Conservation (phyloP, 2,113 vertebrate species). For the Acanthisitta chloris region DNA sequence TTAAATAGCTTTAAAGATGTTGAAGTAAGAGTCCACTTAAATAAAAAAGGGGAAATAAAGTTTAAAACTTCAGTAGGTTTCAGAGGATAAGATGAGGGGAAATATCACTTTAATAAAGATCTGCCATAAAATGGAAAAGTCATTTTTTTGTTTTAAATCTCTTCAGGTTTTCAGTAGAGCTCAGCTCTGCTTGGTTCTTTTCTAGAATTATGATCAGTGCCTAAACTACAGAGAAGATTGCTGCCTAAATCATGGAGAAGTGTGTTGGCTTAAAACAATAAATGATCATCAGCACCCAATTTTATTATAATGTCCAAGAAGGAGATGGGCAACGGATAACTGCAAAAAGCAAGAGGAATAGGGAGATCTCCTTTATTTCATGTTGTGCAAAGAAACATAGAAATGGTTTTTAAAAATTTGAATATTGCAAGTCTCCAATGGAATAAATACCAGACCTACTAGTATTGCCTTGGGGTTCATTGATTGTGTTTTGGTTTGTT, state of each 20-base stretch:
- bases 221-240: neutral
- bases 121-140: neutral
- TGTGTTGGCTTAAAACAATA: neutral
- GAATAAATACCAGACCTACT: neutral
- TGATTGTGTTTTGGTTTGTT: neutral
- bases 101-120: slow-evolving; percentile 12
- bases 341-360: neutral
- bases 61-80: slow-evolving; percentile 5
- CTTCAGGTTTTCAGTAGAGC: neutral
- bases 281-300: neutral
- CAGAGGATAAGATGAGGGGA: neutral
- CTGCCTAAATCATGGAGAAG: neutral
- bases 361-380: neutral
- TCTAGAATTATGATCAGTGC: neutral
- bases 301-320: neutral
- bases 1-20: slow-evolving; percentile 46
- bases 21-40: slow-evolving; percentile 30
- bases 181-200: neutral
- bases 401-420: neutral
- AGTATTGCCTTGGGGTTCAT: neutral
- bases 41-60: slow-evolving; percentile 36
- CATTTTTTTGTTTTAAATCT: slow-evolving; percentile 26
- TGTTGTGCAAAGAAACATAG: neutral
- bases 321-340: neutral
- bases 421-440: neutral